phyloP scores from a whole-genome alignment of 2,888 invertebrate species.

The Lydus trimaculatus region DNA sequence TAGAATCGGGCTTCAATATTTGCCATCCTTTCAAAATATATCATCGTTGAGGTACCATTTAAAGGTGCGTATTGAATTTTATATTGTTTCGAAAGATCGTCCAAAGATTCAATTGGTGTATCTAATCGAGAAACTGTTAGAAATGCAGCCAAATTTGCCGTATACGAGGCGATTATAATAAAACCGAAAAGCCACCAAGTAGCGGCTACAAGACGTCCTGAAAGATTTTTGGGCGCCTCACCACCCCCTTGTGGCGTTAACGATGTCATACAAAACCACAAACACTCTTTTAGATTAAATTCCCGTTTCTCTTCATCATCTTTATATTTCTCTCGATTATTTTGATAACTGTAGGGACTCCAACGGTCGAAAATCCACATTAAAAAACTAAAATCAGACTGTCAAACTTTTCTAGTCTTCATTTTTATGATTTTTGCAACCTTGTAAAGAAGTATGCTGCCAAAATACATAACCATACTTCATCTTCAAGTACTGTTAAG shows the following conservation, averaged over 20 bases:
- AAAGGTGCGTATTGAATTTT: constrained; percentile 95
- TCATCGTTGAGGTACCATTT: constrained; percentile 87
- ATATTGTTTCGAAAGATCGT: constrained; percentile 90
- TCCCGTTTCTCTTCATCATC: constrained; percentile 94
- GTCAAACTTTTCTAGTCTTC: background rate
- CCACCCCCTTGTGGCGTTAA: constrained; percentile 95
- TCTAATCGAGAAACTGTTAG: constrained; percentile 93
- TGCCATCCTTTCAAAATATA: constrained; percentile 96
- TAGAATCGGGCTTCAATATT: constrained; percentile 94
- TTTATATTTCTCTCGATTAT: constrained; percentile 90
- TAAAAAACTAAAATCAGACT: constrained; percentile 70
- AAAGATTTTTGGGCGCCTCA: constrained; percentile 95
- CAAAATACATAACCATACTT: constrained; percentile 96
- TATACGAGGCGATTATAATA: constrained; percentile 98
- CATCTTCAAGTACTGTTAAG: constrained; percentile 92
- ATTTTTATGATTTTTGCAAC: constrained; percentile 55
- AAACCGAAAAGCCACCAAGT: constrained; percentile 99
- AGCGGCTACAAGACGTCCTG: constrained; percentile 93
- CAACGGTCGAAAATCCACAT: constrained; percentile 98
- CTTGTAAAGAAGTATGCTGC: constrained; percentile 95
- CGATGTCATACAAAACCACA: constrained; percentile 99
- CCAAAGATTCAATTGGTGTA: constrained; percentile 90
- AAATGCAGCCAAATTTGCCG: constrained; percentile 97
- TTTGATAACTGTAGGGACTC: constrained; percentile 97
- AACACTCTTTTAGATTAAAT: constrained; percentile 93